Conservation (phyloP, 1,140 invertebrate genomes). For the Hyposmocoma kahamanoa region DNA sequence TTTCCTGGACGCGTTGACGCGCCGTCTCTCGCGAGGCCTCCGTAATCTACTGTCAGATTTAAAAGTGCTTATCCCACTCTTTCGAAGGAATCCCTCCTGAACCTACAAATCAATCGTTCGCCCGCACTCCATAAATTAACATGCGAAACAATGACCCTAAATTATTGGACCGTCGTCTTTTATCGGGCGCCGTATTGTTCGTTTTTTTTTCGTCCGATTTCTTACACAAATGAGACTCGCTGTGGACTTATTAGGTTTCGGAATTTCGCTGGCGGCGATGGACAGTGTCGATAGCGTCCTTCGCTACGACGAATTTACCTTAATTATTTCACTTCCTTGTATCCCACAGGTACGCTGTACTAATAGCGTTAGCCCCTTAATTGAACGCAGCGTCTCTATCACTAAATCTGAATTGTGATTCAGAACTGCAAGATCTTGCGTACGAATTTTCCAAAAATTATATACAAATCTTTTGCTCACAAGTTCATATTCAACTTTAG, state of each 20-base stretch:
- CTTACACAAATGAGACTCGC: constrained; percentile 66
- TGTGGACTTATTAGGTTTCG: constrained; percentile 66
- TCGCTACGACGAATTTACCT: constrained; percentile 26
- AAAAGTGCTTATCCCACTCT: constrained; percentile 52
- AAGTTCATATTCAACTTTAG: too few relatives aligned
- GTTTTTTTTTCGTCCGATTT: constrained; percentile 50
- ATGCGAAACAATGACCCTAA: constrained; percentile 68
- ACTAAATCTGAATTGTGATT: too few relatives aligned
- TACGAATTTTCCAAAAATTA: too few relatives aligned
- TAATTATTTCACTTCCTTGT: constrained; percentile 47
- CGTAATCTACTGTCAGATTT: constrained; percentile 45
- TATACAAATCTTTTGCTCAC: too few relatives aligned
- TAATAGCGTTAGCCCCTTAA: constrained; percentile 30
- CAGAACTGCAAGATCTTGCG: too few relatives aligned
- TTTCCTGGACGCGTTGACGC: constrained; percentile 30
- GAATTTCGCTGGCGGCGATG: constrained; percentile 52
- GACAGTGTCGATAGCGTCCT: constrained; percentile 43
- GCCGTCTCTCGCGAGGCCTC: constrained; percentile 23
- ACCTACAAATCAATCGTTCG: constrained; percentile 66
- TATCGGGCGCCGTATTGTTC: constrained; percentile 55
- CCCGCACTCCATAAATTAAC: constrained; percentile 70
- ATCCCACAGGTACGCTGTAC: neutral
- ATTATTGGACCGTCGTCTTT: constrained; percentile 64
- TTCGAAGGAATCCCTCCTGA: constrained; percentile 27
- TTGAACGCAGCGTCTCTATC: too few relatives aligned